Evolutionary conservation across 2,113 vertebrate species (phyloP).

Genomic region (Melanerpes aurifrons): DNA sequence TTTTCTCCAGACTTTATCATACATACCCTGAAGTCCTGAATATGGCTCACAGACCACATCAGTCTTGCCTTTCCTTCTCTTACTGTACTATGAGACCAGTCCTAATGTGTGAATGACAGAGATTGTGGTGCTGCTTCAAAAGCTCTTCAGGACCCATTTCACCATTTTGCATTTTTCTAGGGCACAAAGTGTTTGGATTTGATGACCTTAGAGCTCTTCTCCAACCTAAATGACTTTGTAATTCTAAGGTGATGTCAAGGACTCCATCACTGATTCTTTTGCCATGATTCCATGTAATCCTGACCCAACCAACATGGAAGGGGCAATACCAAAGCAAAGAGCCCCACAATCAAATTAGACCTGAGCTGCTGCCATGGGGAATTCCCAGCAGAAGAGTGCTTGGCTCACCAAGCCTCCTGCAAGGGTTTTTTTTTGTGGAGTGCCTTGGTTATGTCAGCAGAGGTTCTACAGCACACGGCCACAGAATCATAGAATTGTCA

Average conservation of each 20-base stretch:
- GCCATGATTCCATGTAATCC: fast-evolving
- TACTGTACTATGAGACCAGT: background rate
- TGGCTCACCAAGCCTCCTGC: background rate
- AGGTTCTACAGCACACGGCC: background rate
- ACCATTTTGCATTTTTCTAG: fast-evolving
- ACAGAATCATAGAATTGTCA: too few relatives aligned
- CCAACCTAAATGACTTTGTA: background rate
- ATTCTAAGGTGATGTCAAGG: background rate
- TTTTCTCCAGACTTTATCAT: background rate
- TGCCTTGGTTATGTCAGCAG: background rate
- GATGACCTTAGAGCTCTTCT: background rate
- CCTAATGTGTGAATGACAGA: background rate
- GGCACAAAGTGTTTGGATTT: background rate
- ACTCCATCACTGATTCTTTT: background rate
- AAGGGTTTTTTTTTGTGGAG: background rate
- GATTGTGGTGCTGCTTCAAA: background rate
- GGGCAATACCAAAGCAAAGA: background rate
- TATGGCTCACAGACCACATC: background rate
- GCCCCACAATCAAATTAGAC: background rate
- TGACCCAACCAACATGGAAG: background rate
- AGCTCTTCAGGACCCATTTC: background rate
- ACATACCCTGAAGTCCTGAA: background rate
- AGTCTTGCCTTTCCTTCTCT: background rate
- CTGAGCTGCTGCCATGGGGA: background rate
- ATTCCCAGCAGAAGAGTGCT: background rate